Percentiles rank a stretch among this genome's conserved stretches.
Conservation (phyloP, 2,888 invertebrate genomes). For the Chaitophorus viminalis region DNA sequence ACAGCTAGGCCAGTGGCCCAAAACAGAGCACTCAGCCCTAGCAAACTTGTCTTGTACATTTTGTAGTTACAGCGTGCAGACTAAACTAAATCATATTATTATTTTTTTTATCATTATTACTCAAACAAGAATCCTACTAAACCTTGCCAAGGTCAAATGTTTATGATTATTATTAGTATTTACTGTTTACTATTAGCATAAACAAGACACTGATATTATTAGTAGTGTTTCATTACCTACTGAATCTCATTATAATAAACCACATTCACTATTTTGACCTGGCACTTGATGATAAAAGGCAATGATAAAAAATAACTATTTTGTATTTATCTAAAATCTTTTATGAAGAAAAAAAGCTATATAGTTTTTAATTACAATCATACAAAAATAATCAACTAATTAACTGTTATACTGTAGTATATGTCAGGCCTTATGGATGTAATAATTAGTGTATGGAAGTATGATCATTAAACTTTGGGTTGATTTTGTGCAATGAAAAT, state of each 20-base stretch:
- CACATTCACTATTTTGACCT: not conserved
- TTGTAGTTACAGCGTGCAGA: not conserved
- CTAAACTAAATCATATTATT: not conserved
- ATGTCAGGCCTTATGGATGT: too few species aligned
- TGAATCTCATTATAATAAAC: slow-evolving; percentile 9
- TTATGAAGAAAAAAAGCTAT: not conserved
- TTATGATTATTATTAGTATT: slow-evolving; percentile 4
- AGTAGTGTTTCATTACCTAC: not conserved
- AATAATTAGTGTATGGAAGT: too few species aligned
- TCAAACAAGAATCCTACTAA: not conserved
- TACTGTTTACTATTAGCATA: not conserved
- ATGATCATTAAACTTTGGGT: too few species aligned
- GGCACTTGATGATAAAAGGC: not conserved
- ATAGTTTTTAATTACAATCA: not conserved
- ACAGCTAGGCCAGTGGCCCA: slow-evolving; percentile 25
- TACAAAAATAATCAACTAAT: not conserved
- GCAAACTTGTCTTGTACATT: slow-evolving; percentile 1
- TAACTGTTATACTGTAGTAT: not conserved
- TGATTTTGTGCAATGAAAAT: too few species aligned
- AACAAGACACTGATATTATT: not conserved
- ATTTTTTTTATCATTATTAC: not conserved
- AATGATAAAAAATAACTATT: not conserved
- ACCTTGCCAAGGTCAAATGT: slow-evolving; percentile 15
- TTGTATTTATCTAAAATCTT: not conserved
- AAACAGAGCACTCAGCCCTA: slow-evolving; percentile 23